phyloP scores from a whole-genome alignment of 1,140 invertebrate species.

The Nomia melanderi region DNA sequence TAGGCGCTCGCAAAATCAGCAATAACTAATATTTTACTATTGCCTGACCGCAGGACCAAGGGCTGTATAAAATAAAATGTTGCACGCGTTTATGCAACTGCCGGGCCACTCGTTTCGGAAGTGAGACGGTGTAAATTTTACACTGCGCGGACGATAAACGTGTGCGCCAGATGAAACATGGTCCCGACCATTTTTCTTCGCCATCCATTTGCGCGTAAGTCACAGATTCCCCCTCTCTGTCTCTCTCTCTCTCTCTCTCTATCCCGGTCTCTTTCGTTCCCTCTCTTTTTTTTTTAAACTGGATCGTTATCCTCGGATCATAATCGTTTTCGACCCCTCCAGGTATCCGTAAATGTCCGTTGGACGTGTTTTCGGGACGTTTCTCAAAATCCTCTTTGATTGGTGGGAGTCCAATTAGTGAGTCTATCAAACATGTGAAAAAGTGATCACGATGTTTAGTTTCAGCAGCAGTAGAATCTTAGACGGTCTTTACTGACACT shows the following conservation, averaged over 20 bases:
- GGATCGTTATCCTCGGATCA: constrained; percentile 62
- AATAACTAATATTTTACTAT: constrained; percentile 73
- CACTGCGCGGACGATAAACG: constrained; percentile 67
- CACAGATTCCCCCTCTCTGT: constrained; percentile 21
- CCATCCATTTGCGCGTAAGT: constrained; percentile 66
- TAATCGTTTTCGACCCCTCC: constrained; percentile 47
- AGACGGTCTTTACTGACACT: background rate
- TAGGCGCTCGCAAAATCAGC: constrained; percentile 68
- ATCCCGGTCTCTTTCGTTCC: no score
- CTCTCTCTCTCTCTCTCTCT: background rate
- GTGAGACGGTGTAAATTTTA: constrained; percentile 73
- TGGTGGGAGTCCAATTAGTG: background rate
- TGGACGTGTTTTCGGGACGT: background rate
- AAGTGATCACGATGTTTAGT: background rate
- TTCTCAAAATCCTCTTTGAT: constrained; percentile 1
- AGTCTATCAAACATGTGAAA: background rate
- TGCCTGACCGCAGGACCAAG: constrained; percentile 44
- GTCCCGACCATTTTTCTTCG: constrained; percentile 65
- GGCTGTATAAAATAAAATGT: constrained; percentile 65
- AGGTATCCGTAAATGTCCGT: constrained; percentile 33
- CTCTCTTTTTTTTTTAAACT: constrained; percentile 29
- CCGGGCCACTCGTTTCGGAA: constrained; percentile 66
- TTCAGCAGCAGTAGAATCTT: background rate
- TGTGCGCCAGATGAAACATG: constrained; percentile 68
- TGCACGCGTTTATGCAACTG: constrained; percentile 68